These are phyloP conservation scores for Amphiprion ocellaris DNA, from an alignment of 2,113 vertebrate genomes.

Conservation along the genomic window DNA sequence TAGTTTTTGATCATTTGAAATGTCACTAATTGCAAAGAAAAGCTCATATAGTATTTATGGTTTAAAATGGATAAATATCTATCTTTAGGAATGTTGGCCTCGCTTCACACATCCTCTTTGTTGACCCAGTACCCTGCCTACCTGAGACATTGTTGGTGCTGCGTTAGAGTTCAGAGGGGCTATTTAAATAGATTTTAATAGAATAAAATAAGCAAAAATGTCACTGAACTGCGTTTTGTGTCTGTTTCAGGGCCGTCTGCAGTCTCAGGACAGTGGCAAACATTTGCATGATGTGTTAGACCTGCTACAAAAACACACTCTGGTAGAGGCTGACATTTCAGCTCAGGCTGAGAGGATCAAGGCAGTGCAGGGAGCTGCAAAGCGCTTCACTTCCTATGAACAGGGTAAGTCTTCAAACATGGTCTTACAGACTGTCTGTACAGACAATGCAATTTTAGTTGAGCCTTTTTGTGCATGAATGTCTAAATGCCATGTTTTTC, in stretches of 20 bases:
- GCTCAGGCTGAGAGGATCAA: constrained; percentile 92
- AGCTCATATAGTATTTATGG: not conserved
- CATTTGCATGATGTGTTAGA: constrained; percentile 94
- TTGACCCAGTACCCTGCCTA: not conserved
- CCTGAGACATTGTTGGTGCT: not conserved
- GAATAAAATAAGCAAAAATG: constrained; percentile 10
- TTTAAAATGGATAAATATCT: not conserved
- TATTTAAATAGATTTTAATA: not conserved
- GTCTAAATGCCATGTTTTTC: constrained; percentile 10
- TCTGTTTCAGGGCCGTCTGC: constrained; percentile 87
- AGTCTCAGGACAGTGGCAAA: constrained; percentile 93
- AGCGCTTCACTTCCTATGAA: constrained; percentile 86
- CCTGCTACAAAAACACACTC: constrained; percentile 92
- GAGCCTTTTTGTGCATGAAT: not conserved
- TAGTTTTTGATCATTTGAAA: constrained; percentile 1
- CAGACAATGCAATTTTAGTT: not conserved
- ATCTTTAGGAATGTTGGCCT: not conserved
- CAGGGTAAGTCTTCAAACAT: constrained; percentile 82
- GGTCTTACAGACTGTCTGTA: not conserved
- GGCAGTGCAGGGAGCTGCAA: constrained; percentile 85
- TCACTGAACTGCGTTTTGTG: constrained; percentile 5
- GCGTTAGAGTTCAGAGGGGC: not conserved
- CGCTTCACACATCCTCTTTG: not conserved
- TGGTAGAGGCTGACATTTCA: constrained; percentile 93
- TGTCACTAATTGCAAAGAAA: not conserved